phyloP scores from a whole-genome alignment of 1,140 invertebrate species.

The Whitmania pigra region DNA sequence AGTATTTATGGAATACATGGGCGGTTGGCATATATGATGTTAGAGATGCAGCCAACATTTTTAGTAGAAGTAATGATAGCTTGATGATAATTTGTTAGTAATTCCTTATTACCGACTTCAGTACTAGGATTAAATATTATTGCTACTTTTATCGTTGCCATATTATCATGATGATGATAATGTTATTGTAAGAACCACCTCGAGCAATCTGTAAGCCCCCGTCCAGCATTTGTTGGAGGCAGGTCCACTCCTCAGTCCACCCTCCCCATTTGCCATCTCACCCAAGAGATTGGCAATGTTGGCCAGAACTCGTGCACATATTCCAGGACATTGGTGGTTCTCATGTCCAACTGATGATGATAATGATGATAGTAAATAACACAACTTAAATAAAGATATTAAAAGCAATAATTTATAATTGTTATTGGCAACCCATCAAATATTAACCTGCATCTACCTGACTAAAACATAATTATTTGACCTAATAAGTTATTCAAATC shows the following conservation, averaged over 20 bases:
- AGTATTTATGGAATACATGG: no score
- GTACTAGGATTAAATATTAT: no score
- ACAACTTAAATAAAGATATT: neutral
- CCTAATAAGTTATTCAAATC: no score
- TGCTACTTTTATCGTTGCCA: no score
- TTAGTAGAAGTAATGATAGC: no score
- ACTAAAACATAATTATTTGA: no score
- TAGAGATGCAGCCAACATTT: no score
- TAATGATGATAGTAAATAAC: constrained; percentile 32
- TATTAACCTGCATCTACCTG: neutral
- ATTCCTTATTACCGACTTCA: no score
- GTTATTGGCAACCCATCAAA: neutral
- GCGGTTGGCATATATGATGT: no score
- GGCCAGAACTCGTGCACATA: constrained; percentile 41
- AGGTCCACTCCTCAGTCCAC: constrained; percentile 46
- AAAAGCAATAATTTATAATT: neutral
- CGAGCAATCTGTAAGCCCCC: constrained; percentile 40
- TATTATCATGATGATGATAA: no score
- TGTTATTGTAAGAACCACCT: constrained; percentile 28
- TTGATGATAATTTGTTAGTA: no score
- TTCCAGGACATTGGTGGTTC: constrained; percentile 27
- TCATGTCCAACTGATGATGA: constrained; percentile 22
- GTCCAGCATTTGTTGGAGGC: constrained; percentile 43
- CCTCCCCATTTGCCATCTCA: constrained; percentile 40
- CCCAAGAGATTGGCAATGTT: constrained; percentile 44